A percentile compares a stretch with the other conserved stretches of the same genome.
Conservation (phyloP, 2,888 invertebrate genomes). For the Antheraea assamensis region DNA sequence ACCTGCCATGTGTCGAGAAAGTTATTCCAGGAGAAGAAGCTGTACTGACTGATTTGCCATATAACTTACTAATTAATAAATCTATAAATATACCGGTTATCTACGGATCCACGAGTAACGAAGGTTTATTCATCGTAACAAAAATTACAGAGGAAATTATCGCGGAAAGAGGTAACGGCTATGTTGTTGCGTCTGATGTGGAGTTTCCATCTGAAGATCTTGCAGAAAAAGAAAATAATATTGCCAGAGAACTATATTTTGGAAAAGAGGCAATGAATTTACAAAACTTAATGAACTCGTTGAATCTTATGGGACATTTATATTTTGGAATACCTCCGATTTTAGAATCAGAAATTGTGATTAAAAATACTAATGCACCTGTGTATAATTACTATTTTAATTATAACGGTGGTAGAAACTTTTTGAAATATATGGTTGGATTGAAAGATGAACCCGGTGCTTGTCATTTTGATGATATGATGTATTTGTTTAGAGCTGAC, state of each 20-base stretch:
- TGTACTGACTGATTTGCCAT: conserved; percentile 63
- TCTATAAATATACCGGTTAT: conserved; percentile 55
- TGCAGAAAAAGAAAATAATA: conserved; percentile 47
- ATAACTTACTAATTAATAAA: conserved; percentile 55
- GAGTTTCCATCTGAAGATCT: conserved; percentile 55
- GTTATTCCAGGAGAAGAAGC: conserved; percentile 57
- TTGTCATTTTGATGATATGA: conserved; percentile 68
- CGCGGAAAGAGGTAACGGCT: conserved; percentile 50
- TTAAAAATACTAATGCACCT: conserved; percentile 40
- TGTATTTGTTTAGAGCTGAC: conserved; percentile 62
- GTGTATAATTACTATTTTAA: conserved; percentile 68
- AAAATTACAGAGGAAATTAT: conserved; percentile 44
- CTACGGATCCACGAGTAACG: conserved; percentile 62
- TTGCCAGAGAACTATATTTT: conserved; percentile 69
- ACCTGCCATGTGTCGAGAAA: conserved; percentile 69
- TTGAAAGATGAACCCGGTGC: conserved; percentile 54
- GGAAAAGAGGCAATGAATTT: conserved; percentile 66
- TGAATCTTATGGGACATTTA: conserved; percentile 63
- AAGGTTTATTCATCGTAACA: conserved; percentile 54
- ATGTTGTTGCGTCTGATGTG: conserved; percentile 69
- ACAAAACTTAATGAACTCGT: conserved; percentile 56
- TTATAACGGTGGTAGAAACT: conserved; percentile 64
- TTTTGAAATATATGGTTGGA: conserved; percentile 53
- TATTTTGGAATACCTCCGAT: conserved; percentile 69
- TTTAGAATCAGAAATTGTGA: conserved; percentile 54